Evolutionary conservation across 2,888 invertebrate genomes (phyloP).

Genomic region (Blastobasis lacticolella): DNA sequence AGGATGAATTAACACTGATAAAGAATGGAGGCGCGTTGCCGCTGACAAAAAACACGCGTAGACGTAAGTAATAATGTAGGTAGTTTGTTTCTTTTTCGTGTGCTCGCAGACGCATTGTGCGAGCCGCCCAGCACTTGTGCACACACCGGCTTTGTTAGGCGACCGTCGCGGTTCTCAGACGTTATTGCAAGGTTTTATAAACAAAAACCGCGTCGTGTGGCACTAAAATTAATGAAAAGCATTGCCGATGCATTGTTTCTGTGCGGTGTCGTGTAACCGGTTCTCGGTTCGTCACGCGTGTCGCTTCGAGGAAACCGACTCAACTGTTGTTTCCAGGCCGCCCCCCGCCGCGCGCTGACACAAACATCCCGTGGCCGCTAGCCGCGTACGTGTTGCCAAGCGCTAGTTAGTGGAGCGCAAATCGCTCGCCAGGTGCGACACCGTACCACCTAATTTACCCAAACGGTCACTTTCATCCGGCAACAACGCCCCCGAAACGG

Average conservation of each 20-base stretch:
- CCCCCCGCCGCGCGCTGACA: conserved; percentile 33
- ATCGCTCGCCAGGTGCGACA: conserved; percentile 24
- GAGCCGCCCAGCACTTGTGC: conserved; percentile 19
- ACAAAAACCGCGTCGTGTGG: conserved; percentile 28
- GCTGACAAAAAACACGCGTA: too few species aligned
- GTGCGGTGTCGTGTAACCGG: conserved; percentile 59
- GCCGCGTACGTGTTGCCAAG: conserved; percentile 30
- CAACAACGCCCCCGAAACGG: too few species aligned
- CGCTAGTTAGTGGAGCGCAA: conserved; percentile 32
- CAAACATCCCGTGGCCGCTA: conserved; percentile 32
- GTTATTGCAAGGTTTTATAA: conserved; percentile 32
- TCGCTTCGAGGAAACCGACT: conserved; percentile 63
- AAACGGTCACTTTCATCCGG: conserved; percentile 29
- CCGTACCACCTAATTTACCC: conserved; percentile 12
- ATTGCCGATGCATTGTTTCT: conserved; percentile 57
- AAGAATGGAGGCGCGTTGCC: too few species aligned
- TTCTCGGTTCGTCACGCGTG: conserved; percentile 57
- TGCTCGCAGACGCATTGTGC: conserved; percentile 4
- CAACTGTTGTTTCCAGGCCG: conserved; percentile 62
- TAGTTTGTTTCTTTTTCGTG: too few species aligned
- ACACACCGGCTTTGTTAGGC: conserved; percentile 24
- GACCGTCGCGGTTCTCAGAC: conserved; percentile 25
- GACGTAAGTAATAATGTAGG: too few species aligned
- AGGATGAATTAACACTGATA: too few species aligned
- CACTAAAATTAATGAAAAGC: conserved; percentile 52